Evolutionary conservation across 1,140 invertebrate species (phyloP).

Genomic region (Camponotus pennsylvanicus): DNA sequence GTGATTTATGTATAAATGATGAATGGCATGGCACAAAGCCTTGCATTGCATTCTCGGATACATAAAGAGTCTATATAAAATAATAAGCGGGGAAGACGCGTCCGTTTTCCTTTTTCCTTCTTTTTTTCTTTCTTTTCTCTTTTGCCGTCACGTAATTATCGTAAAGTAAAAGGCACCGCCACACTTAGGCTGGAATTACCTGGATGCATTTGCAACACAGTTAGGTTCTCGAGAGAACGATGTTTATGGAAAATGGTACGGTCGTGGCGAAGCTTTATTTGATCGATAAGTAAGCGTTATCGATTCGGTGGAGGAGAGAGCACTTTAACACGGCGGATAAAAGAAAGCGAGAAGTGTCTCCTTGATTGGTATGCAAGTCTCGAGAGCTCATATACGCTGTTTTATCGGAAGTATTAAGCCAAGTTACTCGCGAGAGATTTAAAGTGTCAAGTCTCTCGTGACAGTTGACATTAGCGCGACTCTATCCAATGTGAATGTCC

Average conservation of each 20-base stretch:
- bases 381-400: constrained; percentile 69
- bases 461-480: constrained; percentile 48
- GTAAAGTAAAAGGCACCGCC: constrained; percentile 70
- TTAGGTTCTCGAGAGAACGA: constrained; percentile 43
- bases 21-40: constrained; percentile 78
- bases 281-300: constrained; percentile 71
- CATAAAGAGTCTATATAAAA: constrained; percentile 73
- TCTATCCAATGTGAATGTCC: constrained; percentile 21
- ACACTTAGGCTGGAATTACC: constrained; percentile 74
- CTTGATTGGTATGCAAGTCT: constrained; percentile 75
- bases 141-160: constrained; percentile 17
- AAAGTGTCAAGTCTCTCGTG: constrained; percentile 47
- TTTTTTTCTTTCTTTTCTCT: not conserved
- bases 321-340: constrained; percentile 66
- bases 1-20: constrained; percentile 78
- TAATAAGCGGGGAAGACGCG: constrained; percentile 68
- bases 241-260: constrained; percentile 52
- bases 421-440: constrained; percentile 68
- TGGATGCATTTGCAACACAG: constrained; percentile 71
- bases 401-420: constrained; percentile 67
- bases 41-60: constrained; percentile 78
- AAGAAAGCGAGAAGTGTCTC: constrained; percentile 71
- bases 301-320: constrained; percentile 56
- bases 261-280: constrained; percentile 64
- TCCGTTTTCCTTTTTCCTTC: constrained; percentile 49